Conservation (phyloP, 1,140 invertebrate genomes). For the Bombus turneri region DNA sequence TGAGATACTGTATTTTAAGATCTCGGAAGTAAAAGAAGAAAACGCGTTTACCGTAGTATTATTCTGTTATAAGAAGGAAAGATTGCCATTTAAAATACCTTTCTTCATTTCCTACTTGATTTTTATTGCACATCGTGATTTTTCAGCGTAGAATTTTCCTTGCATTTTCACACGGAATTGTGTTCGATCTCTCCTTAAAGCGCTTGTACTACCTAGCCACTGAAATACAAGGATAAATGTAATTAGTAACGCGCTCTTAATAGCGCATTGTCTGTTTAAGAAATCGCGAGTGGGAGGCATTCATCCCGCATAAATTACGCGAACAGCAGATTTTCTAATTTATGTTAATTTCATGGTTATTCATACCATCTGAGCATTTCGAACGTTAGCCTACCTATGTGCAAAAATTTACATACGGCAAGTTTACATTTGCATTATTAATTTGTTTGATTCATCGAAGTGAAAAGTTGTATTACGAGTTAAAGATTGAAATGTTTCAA, state of each 20-base stretch:
- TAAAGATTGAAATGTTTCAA: neutral
- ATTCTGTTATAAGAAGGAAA: neutral
- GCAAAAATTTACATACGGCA: neutral
- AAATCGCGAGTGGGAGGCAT: neutral
- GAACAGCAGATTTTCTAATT: slow-evolving; percentile 51
- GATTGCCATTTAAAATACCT: neutral
- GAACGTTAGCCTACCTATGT: no score
- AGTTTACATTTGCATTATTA: slow-evolving; percentile 21
- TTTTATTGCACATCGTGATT: neutral
- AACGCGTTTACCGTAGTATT: neutral
- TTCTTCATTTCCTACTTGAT: neutral
- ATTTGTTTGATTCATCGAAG: neutral
- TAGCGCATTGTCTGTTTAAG: slow-evolving; percentile 38
- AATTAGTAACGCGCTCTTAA: slow-evolving; percentile 42
- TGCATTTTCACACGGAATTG: neutral
- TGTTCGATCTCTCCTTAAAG: neutral
- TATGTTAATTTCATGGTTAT: slow-evolving; percentile 26
- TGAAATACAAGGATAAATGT: neutral
- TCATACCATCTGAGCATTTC: no score
- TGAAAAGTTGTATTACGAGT: neutral
- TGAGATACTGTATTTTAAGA: neutral
- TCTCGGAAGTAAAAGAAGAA: neutral
- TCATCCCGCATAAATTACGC: slow-evolving; percentile 23
- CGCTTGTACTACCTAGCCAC: neutral
- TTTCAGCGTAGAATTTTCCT: neutral